These are phyloP conservation scores for Nephrocerus scutellatus DNA, from an alignment of 2,888 invertebrate species.

Conservation along the genomic window DNA sequence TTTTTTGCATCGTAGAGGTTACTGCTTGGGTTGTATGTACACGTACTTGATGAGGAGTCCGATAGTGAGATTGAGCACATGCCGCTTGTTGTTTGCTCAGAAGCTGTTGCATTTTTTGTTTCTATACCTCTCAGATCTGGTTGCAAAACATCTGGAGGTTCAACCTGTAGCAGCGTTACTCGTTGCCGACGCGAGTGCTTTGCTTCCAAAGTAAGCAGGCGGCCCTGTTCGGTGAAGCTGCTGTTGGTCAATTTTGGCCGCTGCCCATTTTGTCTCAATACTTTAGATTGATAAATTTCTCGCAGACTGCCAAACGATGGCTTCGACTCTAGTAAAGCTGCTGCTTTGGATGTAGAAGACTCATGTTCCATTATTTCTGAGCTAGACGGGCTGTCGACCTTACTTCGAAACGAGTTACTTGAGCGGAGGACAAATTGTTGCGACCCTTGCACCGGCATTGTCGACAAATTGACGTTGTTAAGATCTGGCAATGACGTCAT, in stretches of 20 bases:
- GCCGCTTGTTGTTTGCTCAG: slow-evolving; percentile 32
- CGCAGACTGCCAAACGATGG: slow-evolving; percentile 60
- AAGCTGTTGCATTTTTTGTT: slow-evolving; percentile 19
- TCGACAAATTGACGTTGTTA: slow-evolving; percentile 23
- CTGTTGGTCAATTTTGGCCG: slow-evolving; percentile 40
- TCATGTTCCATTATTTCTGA: slow-evolving; percentile 4
- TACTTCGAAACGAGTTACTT: slow-evolving; percentile 64
- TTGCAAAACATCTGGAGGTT: slow-evolving; percentile 58
- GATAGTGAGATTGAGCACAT: too few relatives aligned
- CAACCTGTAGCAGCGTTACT: slow-evolving; percentile 24
- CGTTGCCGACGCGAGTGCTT: slow-evolving; percentile 69
- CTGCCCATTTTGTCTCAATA: slow-evolving; percentile 46
- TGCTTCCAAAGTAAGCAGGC: slow-evolving; percentile 63
- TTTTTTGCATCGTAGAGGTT: slow-evolving; percentile 56
- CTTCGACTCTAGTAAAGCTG: slow-evolving; percentile 9
- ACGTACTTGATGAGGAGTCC: too few relatives aligned
- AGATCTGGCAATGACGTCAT: slow-evolving; percentile 36
- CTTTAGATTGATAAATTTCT: slow-evolving; percentile 65
- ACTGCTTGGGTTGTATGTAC: slow-evolving; percentile 1
- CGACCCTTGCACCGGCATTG: slow-evolving; percentile 20
- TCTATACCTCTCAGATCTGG: slow-evolving; percentile 38
- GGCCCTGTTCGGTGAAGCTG: slow-evolving; percentile 51
- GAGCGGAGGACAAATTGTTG: slow-evolving; percentile 59
- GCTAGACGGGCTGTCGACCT: slow-evolving; percentile 25
- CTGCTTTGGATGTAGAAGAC: slow-evolving; percentile 2